Evolutionary conservation across 2,797 vertebrate species (phyloP).

Genomic region (Gallirallus australis): DNA sequence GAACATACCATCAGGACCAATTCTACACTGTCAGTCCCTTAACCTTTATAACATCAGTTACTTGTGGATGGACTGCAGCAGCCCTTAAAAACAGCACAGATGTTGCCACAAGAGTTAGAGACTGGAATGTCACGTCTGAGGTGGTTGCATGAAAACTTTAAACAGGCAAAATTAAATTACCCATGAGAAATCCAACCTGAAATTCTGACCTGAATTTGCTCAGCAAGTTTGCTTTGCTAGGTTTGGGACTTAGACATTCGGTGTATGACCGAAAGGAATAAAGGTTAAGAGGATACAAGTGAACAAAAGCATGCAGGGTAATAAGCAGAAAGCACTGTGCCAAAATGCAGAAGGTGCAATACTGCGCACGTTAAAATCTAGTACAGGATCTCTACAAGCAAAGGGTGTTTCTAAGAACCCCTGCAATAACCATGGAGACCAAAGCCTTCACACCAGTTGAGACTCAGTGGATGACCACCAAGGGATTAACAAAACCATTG

Average conservation of each 20-base stretch:
- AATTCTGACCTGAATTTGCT: constrained; percentile 38
- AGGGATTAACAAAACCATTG: background rate
- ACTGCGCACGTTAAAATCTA: background rate
- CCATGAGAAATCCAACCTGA: constrained; percentile 21
- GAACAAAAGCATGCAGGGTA: background rate
- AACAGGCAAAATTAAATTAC: constrained; percentile 41
- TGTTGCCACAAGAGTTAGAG: background rate
- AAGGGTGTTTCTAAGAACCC: background rate
- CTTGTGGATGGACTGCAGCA: background rate
- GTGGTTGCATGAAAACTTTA: background rate
- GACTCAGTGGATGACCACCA: background rate
- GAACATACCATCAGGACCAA: background rate
- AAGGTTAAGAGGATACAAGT: background rate
- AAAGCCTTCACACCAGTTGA: background rate
- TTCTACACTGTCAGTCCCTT: background rate
- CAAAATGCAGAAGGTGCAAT: background rate
- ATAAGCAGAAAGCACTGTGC: background rate
- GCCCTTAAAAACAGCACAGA: background rate
- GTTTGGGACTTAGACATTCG: background rate
- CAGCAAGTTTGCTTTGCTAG: constrained; percentile 26
- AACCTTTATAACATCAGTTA: background rate
- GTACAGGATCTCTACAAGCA: background rate
- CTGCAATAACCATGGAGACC: background rate
- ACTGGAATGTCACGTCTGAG: background rate
- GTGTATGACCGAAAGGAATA: background rate